Evolutionary conservation across 2,797 vertebrate genomes (phyloP).

Genomic region (Lacerta agilis): DNA sequence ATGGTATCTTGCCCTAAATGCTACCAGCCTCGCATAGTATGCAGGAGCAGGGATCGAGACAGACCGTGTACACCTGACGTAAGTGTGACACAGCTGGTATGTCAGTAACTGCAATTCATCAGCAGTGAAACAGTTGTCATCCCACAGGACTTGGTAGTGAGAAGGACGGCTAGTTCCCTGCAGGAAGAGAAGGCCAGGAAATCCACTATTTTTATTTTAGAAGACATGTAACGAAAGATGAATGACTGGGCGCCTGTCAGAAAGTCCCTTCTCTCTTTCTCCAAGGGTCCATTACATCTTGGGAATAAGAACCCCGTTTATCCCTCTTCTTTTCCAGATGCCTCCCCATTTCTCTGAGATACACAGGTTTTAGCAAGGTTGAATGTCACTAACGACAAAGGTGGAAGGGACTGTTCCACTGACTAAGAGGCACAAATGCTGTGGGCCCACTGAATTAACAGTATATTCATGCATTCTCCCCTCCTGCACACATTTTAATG

Average conservation of each 20-base stretch:
- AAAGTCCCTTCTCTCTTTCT: neutral
- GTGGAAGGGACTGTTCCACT: neutral
- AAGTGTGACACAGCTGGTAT: conserved; percentile 98
- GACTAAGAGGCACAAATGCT: neutral
- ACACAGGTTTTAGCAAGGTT: neutral
- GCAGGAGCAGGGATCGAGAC: conserved; percentile 98
- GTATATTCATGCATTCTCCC: no score
- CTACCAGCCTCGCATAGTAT: conserved; percentile 96
- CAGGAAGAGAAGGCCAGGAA: neutral
- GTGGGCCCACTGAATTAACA: neutral
- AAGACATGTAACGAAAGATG: neutral
- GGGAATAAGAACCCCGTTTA: neutral
- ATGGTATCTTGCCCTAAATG: conserved; percentile 96
- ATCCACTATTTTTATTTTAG: conserved; percentile 11
- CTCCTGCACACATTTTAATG: neutral
- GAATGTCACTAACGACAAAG: neutral
- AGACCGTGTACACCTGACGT: conserved; percentile 95
- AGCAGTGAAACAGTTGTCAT: conserved; percentile 98
- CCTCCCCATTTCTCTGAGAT: no score
- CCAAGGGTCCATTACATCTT: no score
- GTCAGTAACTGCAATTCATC: conserved; percentile 97
- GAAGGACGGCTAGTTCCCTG: conserved; percentile 99
- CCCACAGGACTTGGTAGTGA: conserved; percentile 99
- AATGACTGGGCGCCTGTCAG: neutral
- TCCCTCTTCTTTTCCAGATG: neutral